phyloP scores from a whole-genome alignment of 2,888 invertebrate genomes.

The Acanthosepion pharaonis region DNA sequence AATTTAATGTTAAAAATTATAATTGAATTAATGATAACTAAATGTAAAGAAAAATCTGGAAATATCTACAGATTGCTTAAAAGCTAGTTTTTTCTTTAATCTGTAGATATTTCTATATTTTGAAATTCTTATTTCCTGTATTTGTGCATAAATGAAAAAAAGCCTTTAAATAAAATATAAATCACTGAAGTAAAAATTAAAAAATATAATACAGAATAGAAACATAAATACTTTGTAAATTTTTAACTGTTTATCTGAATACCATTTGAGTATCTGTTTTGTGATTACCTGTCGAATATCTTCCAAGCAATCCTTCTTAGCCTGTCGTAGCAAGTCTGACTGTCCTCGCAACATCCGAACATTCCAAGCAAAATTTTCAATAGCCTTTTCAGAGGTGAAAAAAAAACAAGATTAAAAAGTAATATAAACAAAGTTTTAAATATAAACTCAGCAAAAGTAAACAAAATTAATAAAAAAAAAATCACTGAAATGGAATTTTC shows the following conservation, averaged over 20 bases:
- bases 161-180: too few species aligned
- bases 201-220: too few species aligned
- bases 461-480: not conserved
- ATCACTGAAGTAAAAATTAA: too few species aligned
- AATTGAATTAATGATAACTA: too few species aligned
- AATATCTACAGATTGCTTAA: too few species aligned
- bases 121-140: too few species aligned
- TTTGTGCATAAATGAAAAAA: too few species aligned
- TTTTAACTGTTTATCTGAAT: not conserved
- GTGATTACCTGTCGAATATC: constrained; percentile 76
- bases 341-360: constrained; percentile 78
- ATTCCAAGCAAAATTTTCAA: constrained; percentile 79
- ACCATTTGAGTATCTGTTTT: not conserved
- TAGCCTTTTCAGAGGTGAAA: constrained; percentile 68
- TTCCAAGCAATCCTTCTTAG: constrained; percentile 76
- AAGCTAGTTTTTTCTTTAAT: too few species aligned
- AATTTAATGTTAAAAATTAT: too few species aligned
- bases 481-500: too few species aligned
- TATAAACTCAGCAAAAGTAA: not conserved
- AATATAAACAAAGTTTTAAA: not conserved
- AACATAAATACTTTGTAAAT: not conserved
- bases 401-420: not conserved
- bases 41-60: too few species aligned
- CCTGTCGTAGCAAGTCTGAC: constrained; percentile 76
- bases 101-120: too few species aligned